Evolutionary conservation across 2,797 vertebrate genomes (phyloP).

Genomic region (Acipenser oxyrinchus): DNA sequence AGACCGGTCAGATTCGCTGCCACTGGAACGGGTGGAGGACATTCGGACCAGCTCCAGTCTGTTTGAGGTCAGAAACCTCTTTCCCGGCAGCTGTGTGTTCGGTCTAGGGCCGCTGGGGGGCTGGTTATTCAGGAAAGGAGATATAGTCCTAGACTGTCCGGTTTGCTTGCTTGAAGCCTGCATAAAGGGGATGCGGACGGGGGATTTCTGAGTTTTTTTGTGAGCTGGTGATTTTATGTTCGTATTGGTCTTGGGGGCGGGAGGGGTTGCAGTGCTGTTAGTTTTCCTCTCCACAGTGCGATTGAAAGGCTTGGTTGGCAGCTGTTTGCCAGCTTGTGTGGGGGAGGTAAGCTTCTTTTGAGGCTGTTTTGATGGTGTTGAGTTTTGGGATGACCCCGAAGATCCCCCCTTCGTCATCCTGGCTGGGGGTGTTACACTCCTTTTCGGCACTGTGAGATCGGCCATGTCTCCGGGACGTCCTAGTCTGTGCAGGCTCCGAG

Average conservation of each 20-base stretch:
- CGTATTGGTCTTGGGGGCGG: constrained; percentile 41
- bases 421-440: constrained; percentile 90
- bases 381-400: constrained; percentile 83
- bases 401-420: constrained; percentile 83
- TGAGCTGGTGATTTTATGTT: constrained; percentile 50
- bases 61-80: constrained; percentile 37
- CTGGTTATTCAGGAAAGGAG: constrained; percentile 70
- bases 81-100: constrained; percentile 40
- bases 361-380: constrained; percentile 73
- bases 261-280: constrained; percentile 37
- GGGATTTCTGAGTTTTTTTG: constrained; percentile 88
- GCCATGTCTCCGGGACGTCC: constrained; percentile 64
- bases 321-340: constrained; percentile 42
- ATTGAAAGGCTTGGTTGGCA: constrained; percentile 40
- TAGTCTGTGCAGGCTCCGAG: constrained; percentile 83
- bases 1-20: constrained; percentile 75
- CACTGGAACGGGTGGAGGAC: constrained; percentile 72
- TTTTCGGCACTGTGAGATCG: constrained; percentile 71
- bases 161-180: constrained; percentile 66
- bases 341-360: constrained; percentile 62
- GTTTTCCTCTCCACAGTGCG: constrained; percentile 58
- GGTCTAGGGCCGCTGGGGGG: constrained; percentile 28
- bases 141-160: constrained; percentile 47
- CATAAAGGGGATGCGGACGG: constrained; percentile 92
- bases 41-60: constrained; percentile 73